Percentiles rank a stretch among this genome's conserved stretches.
phyloP scores from a whole-genome alignment of 2,888 invertebrate genomes.

The Philonicus albiceps region DNA sequence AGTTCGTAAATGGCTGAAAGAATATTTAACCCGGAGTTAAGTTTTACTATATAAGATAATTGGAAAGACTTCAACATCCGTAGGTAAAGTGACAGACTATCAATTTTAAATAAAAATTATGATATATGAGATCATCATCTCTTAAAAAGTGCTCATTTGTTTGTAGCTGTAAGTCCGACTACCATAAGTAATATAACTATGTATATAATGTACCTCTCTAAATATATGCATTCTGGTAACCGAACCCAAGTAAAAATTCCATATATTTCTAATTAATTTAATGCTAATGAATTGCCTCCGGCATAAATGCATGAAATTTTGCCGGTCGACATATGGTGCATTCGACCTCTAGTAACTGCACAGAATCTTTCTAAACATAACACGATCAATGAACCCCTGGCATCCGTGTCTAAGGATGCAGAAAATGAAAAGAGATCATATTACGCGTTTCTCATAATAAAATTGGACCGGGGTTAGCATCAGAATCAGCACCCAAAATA shows the following conservation, averaged over 20 bases:
- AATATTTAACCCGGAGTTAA: neutral
- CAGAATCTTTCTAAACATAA: neutral
- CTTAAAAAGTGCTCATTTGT: too few species aligned
- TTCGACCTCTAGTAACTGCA: neutral
- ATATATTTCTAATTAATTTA: slow-evolving; percentile 18
- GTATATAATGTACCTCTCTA: too few species aligned
- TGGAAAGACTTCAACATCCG: neutral
- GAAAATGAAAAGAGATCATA: slow-evolving; percentile 36
- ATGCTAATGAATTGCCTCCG: neutral
- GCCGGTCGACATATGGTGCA: neutral
- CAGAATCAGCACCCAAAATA: neutral
- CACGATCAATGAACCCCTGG: slow-evolving; percentile 2
- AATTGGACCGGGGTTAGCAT: neutral
- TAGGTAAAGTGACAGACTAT: neutral
- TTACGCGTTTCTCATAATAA: slow-evolving; percentile 25
- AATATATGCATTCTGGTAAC: neutral
- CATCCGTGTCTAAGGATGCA: neutral
- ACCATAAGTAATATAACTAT: too few species aligned
- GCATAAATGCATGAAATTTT: neutral
- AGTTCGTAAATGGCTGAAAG: neutral
- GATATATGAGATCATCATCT: neutral
- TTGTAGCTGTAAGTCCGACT: too few species aligned
- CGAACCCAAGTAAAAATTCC: neutral
- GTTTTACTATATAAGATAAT: neutral
- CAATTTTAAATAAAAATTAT: neutral